These are phyloP conservation scores for Tetrao urogallus DNA, from an alignment of 2,113 vertebrate species.

Conservation along the genomic window DNA sequence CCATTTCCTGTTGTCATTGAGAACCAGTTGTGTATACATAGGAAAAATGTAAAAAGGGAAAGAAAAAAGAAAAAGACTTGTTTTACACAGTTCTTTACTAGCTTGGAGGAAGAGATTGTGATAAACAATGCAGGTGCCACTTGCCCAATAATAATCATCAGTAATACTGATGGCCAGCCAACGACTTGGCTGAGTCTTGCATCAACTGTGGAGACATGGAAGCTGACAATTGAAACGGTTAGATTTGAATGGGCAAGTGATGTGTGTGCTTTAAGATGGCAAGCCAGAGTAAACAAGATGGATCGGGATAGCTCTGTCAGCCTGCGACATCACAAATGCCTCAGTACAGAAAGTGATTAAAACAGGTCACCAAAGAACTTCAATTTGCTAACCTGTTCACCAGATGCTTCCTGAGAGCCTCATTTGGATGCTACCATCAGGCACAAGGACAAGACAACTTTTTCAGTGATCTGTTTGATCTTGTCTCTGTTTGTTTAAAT, in stretches of 20 bases:
- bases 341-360: neutral
- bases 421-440: neutral
- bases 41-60: neutral
- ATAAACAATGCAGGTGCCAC: neutral
- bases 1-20: neutral
- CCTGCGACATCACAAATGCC: neutral
- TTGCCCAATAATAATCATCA: neutral
- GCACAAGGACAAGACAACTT: neutral
- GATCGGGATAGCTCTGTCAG: too few relatives aligned
- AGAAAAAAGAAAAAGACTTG: neutral
- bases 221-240: neutral
- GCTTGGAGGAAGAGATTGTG: neutral
- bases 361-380: neutral
- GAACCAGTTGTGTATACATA: neutral
- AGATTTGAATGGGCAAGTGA: neutral
- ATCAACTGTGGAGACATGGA: neutral
- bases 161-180: neutral
- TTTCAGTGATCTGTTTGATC: neutral
- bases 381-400: neutral
- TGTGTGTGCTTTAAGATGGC: neutral
- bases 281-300: neutral
- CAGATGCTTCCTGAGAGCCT: neutral
- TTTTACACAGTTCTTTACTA: neutral
- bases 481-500: neutral
- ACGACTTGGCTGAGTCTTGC: neutral